Conservation (phyloP, 2,888 invertebrate genomes). For the Drosophila greeni region DNA sequence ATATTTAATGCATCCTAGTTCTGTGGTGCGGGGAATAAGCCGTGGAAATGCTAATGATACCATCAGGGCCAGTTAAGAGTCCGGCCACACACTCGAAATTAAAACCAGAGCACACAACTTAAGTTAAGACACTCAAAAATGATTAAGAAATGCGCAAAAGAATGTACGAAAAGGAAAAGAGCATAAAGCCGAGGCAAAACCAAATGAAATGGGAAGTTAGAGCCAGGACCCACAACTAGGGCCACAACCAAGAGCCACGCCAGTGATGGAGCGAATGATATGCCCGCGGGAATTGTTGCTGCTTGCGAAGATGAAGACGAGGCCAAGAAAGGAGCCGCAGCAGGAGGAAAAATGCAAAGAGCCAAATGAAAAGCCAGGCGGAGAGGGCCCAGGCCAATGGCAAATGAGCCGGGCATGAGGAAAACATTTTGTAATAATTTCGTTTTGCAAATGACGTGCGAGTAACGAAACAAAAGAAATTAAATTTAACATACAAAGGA, state of each 20-base stretch:
- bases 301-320: slow-evolving; percentile 44
- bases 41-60: slow-evolving; percentile 59
- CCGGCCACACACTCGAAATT: slow-evolving; percentile 47
- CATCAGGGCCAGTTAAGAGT: slow-evolving; percentile 57
- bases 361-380: slow-evolving; percentile 21
- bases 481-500: slow-evolving; percentile 69
- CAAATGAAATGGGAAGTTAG: slow-evolving; percentile 47
- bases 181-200: slow-evolving; percentile 39
- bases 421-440: slow-evolving; percentile 75
- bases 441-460: slow-evolving; percentile 77
- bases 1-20: slow-evolving; percentile 10
- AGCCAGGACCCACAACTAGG: slow-evolving; percentile 13
- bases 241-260: slow-evolving; percentile 21
- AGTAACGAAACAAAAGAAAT: slow-evolving; percentile 76
- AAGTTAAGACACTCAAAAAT: slow-evolving; percentile 73
- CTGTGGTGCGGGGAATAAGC: slow-evolving; percentile 3
- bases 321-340: slow-evolving; percentile 36
- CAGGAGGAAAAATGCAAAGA: slow-evolving; percentile 37
- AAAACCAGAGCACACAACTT: slow-evolving; percentile 59
- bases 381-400: slow-evolving; percentile 30
- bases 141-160: slow-evolving; percentile 63
- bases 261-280: slow-evolving; percentile 68
- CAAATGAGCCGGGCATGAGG: slow-evolving; percentile 52
- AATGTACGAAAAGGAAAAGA: slow-evolving; percentile 33
- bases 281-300: slow-evolving; percentile 70